Evolutionary conservation across 2,797 vertebrate species (phyloP).

Genomic region (Spheniscus humboldti): DNA sequence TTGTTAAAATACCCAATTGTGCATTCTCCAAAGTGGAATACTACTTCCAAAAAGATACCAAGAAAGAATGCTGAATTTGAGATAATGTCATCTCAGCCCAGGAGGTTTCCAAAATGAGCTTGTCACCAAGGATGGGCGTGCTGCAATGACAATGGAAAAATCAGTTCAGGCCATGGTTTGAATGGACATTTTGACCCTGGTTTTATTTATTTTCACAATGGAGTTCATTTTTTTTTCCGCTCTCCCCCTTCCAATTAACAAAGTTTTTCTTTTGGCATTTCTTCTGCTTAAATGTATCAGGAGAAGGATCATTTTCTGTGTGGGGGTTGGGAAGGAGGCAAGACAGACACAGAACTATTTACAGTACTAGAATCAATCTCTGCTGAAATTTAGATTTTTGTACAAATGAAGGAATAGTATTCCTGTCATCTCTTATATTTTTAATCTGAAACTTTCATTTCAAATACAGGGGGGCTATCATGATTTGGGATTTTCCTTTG

Average conservation of each 20-base stretch:
- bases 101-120: background rate
- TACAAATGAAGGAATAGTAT: background rate
- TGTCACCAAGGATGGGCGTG: background rate
- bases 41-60: background rate
- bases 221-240: background rate
- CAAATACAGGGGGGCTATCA: background rate
- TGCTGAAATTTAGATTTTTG: background rate
- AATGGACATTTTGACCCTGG: background rate
- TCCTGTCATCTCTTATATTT: background rate
- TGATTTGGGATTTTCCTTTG: background rate
- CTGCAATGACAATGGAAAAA: background rate
- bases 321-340: background rate
- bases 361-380: background rate
- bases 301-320: background rate
- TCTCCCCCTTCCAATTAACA: background rate
- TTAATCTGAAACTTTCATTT: background rate
- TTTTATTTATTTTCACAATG: background rate
- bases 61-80: background rate
- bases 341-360: background rate
- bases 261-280: background rate
- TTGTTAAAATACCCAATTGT: background rate
- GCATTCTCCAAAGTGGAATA: background rate
- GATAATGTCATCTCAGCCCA: background rate
- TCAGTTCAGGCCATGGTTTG: background rate
- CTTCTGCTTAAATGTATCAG: background rate